Percentiles rank a stretch among this genome's conserved stretches.
These are phyloP conservation scores for Choristoneura fumiferana DNA, from an alignment of 1,140 invertebrate genomes.

Conservation along the genomic window DNA sequence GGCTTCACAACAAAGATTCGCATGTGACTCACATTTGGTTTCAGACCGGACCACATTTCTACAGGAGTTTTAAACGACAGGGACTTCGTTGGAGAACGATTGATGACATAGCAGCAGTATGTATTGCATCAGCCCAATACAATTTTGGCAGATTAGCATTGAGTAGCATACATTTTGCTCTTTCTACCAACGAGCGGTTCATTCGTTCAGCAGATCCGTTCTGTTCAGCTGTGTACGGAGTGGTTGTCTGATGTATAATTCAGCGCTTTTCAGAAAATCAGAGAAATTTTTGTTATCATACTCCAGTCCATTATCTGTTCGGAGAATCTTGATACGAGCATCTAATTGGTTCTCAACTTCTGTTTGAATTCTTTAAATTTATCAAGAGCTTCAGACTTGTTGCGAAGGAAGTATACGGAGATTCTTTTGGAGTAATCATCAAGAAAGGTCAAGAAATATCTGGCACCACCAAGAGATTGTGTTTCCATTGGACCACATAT, in stretches of 20 bases:
- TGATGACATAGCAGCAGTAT: slow-evolving; percentile 35
- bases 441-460: slow-evolving; percentile 63
- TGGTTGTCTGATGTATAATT: slow-evolving; percentile 45
- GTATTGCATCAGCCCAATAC: slow-evolving; percentile 35
- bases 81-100: no score
- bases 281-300: slow-evolving; percentile 50
- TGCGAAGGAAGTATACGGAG: slow-evolving; percentile 53
- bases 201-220: slow-evolving; percentile 60
- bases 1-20: no score
- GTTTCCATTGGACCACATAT: slow-evolving; percentile 65
- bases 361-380: slow-evolving; percentile 46
- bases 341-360: slow-evolving; percentile 46
- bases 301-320: slow-evolving; percentile 65
- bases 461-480: slow-evolving; percentile 40
- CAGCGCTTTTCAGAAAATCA: slow-evolving; percentile 40
- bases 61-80: no score
- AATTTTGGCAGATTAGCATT: slow-evolving; percentile 35
- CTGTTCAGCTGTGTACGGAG: slow-evolving; percentile 56
- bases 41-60: no score
- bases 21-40: no score
- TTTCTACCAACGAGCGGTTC: slow-evolving; percentile 47
- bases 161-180: slow-evolving; percentile 40
- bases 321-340: slow-evolving; percentile 38
- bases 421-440: slow-evolving; percentile 63
- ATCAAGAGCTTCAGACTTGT: slow-evolving; percentile 51